Percentiles rank a stretch among this genome's conserved stretches.
Evolutionary conservation across 2,888 invertebrate genomes (phyloP).

Genomic region (Philaethria dido): DNA sequence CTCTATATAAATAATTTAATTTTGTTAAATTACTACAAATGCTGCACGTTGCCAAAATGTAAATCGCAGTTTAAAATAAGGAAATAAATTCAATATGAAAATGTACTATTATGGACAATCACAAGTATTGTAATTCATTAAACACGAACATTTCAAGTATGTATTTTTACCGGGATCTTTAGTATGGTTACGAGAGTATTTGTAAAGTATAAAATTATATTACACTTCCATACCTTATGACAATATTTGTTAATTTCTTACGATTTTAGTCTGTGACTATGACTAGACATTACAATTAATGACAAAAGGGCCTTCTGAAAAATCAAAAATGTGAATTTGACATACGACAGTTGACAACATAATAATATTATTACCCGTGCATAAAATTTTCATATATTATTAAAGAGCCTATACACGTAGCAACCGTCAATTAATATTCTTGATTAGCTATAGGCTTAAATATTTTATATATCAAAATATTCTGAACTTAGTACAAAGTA

Average conservation of each 20-base stretch:
- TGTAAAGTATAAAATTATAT: constrained; percentile 19
- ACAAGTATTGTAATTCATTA: not conserved
- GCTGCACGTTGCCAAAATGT: constrained; percentile 33
- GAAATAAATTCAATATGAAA: constrained; percentile 14
- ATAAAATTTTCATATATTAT: not conserved
- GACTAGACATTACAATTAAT: constrained; percentile 31
- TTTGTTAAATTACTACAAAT: constrained; percentile 15
- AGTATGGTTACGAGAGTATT: too few species aligned
- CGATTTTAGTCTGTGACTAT: constrained; percentile 27
- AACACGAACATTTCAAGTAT: not conserved
- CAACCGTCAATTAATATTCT: not conserved
- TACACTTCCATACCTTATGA: constrained; percentile 26
- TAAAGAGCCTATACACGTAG: not conserved
- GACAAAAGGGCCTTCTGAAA: constrained; percentile 10
- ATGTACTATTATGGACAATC: constrained; percentile 39
- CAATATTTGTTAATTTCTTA: constrained; percentile 23
- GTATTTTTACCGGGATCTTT: not conserved
- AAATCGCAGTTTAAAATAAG: constrained; percentile 31
- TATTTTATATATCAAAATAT: too few species aligned
- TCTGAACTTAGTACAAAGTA: too few species aligned
- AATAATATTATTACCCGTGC: constrained; percentile 3
- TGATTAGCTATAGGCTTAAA: not conserved
- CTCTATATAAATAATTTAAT: not conserved
- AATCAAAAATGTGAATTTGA: not conserved
- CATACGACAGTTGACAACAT: constrained; percentile 10